These are phyloP conservation scores for Tillus elongatus DNA, from an alignment of 2,888 invertebrate species.

Conservation along the genomic window DNA sequence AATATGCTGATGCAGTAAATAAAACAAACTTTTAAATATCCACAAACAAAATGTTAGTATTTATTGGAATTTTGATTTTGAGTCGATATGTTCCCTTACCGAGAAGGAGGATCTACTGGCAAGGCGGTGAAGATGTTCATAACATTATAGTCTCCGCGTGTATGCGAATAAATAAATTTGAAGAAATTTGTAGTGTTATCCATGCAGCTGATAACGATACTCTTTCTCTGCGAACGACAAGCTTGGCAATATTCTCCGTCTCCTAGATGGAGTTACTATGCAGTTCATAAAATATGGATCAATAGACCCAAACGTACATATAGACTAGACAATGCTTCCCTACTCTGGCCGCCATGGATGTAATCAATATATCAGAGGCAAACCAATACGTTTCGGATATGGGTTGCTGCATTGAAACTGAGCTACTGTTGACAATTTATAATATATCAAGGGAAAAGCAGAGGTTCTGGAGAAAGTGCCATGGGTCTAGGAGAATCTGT, in stretches of 20 bases:
- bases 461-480: not conserved
- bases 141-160: not conserved
- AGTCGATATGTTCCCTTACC: conserved; percentile 1
- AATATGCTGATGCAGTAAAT: conserved; percentile 1
- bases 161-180: not conserved
- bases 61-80: conserved; percentile 3
- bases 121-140: conserved; percentile 2
- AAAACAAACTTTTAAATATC: not conserved
- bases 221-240: not conserved
- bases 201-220: conserved; percentile 2
- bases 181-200: conserved; percentile 2
- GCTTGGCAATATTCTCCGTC: not conserved
- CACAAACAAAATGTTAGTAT: conserved; percentile 8
- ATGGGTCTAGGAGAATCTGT: not conserved
- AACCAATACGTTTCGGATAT: conserved; percentile 6
- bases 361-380: conserved; percentile 2
- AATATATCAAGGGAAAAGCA: conserved; percentile 6
- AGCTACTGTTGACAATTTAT: conserved; percentile 1
- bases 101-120: conserved; percentile 1
- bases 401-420: not conserved
- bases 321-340: not conserved
- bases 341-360: not conserved
- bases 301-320: not conserved
- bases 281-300: not conserved
- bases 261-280: not conserved